A percentile compares a stretch with the other conserved stretches of the same genome.
Conservation (phyloP, 2,113 vertebrate genomes). For the Podocnemis expansa region DNA sequence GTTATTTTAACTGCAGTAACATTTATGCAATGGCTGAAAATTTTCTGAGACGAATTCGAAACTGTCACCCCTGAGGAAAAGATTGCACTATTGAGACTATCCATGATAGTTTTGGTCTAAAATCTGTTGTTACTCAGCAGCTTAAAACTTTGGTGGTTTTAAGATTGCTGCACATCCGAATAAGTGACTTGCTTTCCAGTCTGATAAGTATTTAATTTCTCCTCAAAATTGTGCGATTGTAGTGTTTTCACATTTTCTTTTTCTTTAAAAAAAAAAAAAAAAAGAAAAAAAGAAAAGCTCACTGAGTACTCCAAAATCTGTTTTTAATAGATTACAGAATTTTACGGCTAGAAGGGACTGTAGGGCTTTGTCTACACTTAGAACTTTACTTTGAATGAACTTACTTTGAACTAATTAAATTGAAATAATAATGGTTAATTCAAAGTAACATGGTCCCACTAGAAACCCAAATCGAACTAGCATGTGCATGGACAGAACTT, state of each 20-base stretch:
- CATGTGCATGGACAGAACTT: too few relatives aligned
- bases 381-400: too few relatives aligned
- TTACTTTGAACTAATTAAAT: too few relatives aligned
- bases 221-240: not conserved
- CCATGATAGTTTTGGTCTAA: not conserved
- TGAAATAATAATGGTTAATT: too few relatives aligned
- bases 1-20: not conserved
- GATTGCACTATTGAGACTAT: not conserved
- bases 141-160: not conserved
- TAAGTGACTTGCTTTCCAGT: not conserved
- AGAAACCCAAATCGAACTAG: too few relatives aligned
- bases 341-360: not conserved
- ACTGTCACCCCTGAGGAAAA: not conserved
- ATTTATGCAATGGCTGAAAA: not conserved
- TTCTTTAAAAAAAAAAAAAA: not conserved
- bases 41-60: conserved; percentile 14
- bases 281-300: not conserved
- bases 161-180: not conserved
- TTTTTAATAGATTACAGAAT: not conserved
- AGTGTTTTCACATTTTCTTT: not conserved
- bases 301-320: not conserved
- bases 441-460: too few relatives aligned
- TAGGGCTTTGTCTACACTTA: not conserved
- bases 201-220: not conserved
- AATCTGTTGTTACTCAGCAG: conserved; percentile 1